Percentiles rank a stretch among this genome's conserved stretches.
Evolutionary conservation across 2,888 invertebrate species (phyloP).

Genomic region (Phyto melanocephala): DNA sequence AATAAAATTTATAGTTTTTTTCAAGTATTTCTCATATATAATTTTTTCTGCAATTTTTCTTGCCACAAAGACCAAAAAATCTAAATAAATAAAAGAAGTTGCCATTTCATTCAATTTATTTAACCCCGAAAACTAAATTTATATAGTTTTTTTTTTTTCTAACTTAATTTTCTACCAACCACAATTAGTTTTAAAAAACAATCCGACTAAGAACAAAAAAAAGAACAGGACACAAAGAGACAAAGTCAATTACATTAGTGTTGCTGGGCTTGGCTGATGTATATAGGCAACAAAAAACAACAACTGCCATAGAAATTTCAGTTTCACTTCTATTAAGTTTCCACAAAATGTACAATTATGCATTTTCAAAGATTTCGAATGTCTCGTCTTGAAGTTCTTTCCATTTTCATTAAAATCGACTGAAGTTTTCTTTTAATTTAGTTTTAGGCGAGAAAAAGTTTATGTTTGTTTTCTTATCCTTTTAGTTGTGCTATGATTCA

Average conservation of each 20-base stretch:
- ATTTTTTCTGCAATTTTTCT: not conserved
- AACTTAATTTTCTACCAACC: constrained; percentile 31
- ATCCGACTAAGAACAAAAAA: not conserved
- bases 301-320: no score
- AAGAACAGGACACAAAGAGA: constrained; percentile 19
- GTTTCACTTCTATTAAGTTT: constrained; percentile 12
- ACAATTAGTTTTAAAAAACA: constrained; percentile 45
- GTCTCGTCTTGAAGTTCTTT: constrained; percentile 42
- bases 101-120: constrained; percentile 41
- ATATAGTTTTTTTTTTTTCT: not conserved
- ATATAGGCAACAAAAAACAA: not conserved
- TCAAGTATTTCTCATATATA: not conserved
- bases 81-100: constrained; percentile 22
- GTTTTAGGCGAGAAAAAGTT: constrained; percentile 25
- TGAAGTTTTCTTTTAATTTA: not conserved
- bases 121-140: constrained; percentile 45
- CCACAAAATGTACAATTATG: constrained; percentile 30
- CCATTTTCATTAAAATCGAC: constrained; percentile 40
- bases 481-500: not conserved
- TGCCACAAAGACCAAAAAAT: not conserved
- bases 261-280: not conserved
- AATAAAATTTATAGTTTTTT: not conserved
- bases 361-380: constrained; percentile 18
- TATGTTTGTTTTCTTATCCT: constrained; percentile 2
- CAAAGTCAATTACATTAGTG: constrained; percentile 42